Evolutionary conservation across 1,140 invertebrate genomes (phyloP).

Genomic region (Pseudachorutes palmiensis): DNA sequence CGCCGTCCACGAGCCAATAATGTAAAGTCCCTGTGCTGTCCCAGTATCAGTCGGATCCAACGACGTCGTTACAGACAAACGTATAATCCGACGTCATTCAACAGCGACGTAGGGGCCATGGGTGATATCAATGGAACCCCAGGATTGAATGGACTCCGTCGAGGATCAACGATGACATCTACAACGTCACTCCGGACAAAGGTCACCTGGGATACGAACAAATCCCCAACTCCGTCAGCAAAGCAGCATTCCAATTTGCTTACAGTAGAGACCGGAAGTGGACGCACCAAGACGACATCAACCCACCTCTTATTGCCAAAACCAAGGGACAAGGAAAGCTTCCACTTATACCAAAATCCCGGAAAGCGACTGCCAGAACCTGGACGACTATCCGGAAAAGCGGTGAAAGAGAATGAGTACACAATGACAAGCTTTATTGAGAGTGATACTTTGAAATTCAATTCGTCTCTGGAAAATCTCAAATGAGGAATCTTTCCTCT

Average conservation of each 20-base stretch:
- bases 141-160: background rate
- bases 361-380: background rate
- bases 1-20: background rate
- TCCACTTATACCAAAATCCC: conserved; percentile 3
- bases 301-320: background rate
- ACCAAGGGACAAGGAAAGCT: background rate
- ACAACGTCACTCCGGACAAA: background rate
- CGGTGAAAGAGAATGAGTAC: background rate
- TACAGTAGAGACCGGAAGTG: background rate
- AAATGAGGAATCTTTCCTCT: no score
- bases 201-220: background rate
- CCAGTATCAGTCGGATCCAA: background rate
- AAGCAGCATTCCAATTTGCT: background rate
- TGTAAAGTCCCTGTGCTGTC: background rate
- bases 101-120: no score
- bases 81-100: background rate
- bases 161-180: background rate
- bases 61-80: background rate
- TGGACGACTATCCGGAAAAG: background rate
- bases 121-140: background rate
- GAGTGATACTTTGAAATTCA: background rate
- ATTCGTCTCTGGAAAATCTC: no score
- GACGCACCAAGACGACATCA: background rate
- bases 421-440: conserved; percentile 8
- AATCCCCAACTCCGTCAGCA: no score